Percentiles rank a stretch among this genome's conserved stretches.
Evolutionary conservation across 2,797 vertebrate genomes (phyloP).

Genomic region (Choloepus didactylus): DNA sequence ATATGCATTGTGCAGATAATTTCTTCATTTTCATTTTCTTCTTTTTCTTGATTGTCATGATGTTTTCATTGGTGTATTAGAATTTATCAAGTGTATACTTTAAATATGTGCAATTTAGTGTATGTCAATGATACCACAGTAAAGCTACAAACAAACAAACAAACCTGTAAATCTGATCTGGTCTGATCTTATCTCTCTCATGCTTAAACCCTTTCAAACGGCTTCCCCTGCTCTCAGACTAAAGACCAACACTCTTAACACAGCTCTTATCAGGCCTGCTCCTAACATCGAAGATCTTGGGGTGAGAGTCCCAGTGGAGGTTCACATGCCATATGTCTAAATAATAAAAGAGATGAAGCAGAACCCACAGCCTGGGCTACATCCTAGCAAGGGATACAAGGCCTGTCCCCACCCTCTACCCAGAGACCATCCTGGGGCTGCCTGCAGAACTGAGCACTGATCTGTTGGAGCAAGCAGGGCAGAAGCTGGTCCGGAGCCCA

Average conservation of each 20-base stretch:
- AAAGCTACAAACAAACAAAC: neutral
- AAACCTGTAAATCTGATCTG: neutral
- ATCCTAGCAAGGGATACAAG: neutral
- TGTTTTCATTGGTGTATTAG: neutral
- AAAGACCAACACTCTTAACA: neutral
- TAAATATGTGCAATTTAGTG: neutral
- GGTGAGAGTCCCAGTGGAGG: neutral
- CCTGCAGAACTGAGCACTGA: neutral
- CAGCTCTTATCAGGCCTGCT: neutral
- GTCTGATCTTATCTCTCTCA: neutral
- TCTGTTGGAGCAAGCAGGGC: fast-evolving
- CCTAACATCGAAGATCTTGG: neutral
- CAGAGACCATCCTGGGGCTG: neutral
- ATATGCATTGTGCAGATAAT: neutral
- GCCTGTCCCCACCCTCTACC: neutral
- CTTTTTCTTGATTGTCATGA: neutral
- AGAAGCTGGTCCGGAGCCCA: neutral
- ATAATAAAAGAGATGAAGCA: neutral
- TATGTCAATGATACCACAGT: neutral
- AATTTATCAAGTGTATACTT: neutral
- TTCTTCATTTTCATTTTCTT: neutral
- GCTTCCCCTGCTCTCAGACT: neutral
- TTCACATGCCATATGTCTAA: neutral
- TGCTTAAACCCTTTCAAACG: neutral
- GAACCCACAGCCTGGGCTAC: neutral